These are phyloP conservation scores for Adoxophyes honmai DNA, from an alignment of 1,140 invertebrate species.

Conservation along the genomic window DNA sequence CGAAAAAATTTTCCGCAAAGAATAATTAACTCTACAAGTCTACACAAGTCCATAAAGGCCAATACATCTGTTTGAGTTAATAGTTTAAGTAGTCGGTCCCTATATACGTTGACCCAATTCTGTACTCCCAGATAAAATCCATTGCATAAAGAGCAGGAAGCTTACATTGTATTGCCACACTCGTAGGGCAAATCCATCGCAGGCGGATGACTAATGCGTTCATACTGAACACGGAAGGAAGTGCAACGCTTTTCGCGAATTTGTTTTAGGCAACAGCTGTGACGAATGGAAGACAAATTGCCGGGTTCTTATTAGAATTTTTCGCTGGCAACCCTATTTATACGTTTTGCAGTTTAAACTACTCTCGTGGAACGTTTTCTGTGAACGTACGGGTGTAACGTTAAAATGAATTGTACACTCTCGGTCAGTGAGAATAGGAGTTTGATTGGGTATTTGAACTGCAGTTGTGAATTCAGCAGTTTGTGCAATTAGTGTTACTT, in stretches of 20 bases:
- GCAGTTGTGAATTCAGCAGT: no score
- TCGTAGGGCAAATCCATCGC: background rate
- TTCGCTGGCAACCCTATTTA: background rate
- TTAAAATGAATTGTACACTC: no score
- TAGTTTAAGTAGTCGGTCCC: background rate
- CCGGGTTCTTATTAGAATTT: background rate
- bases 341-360: background rate
- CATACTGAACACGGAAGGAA: background rate
- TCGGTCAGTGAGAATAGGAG: no score
- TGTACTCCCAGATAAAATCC: slow-evolving; percentile 4
- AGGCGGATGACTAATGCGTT: background rate
- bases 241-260: background rate
- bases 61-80: background rate
- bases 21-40: no score
- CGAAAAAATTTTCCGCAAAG: no score
- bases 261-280: slow-evolving; percentile 5
- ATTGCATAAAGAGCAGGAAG: slow-evolving; percentile 7
- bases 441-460: no score
- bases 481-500: no score
- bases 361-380: no score
- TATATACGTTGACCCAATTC: slow-evolving; percentile 5
- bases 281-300: background rate
- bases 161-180: background rate
- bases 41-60: background rate
- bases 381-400: no score